Evolutionary conservation across 2,797 vertebrate genomes (phyloP).

Genomic region (Halcyon leucocephala): DNA sequence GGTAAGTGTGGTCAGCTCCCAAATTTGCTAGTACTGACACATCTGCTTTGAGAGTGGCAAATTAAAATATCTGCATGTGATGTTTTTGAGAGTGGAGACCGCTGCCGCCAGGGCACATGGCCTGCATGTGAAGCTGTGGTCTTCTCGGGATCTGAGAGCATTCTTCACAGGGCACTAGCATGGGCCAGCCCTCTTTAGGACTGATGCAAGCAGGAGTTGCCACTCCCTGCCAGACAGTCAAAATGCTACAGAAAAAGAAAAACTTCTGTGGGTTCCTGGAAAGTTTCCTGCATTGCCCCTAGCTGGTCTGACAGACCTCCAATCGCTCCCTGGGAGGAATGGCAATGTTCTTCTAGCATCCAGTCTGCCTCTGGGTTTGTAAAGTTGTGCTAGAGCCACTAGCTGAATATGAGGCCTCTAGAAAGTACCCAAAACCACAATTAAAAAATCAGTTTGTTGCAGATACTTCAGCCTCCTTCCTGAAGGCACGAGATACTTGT

Average conservation of each 20-base stretch:
- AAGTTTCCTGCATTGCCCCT: slow-evolving; percentile 41
- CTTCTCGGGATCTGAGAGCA: not conserved
- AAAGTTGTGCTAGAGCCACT: not conserved
- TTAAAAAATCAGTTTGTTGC: not conserved
- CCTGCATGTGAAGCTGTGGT: slow-evolving; percentile 54
- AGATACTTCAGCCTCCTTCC: not conserved
- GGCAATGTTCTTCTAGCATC: not conserved
- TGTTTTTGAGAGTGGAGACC: not conserved
- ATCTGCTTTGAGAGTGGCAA: slow-evolving; percentile 66
- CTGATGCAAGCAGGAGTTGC: slow-evolving; percentile 59
- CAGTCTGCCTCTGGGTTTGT: not conserved
- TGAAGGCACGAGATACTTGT: not conserved
- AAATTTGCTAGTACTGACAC: slow-evolving; percentile 41
- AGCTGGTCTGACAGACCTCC: slow-evolving; percentile 49
- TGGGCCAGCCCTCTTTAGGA: slow-evolving; percentile 52
- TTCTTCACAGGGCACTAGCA: slow-evolving; percentile 36
- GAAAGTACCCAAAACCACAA: not conserved
- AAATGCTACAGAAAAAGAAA: slow-evolving; percentile 62
- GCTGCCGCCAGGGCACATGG: slow-evolving; percentile 61
- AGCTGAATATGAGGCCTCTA: not conserved
- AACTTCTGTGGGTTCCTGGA: slow-evolving; percentile 57
- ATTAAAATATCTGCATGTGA: slow-evolving; percentile 44
- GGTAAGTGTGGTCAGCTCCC: slow-evolving; percentile 31
- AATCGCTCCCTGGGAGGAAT: not conserved
- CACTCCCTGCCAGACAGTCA: slow-evolving; percentile 50